phyloP scores from a whole-genome alignment of 2,113 vertebrate genomes.

The Apaloderma vittatum region DNA sequence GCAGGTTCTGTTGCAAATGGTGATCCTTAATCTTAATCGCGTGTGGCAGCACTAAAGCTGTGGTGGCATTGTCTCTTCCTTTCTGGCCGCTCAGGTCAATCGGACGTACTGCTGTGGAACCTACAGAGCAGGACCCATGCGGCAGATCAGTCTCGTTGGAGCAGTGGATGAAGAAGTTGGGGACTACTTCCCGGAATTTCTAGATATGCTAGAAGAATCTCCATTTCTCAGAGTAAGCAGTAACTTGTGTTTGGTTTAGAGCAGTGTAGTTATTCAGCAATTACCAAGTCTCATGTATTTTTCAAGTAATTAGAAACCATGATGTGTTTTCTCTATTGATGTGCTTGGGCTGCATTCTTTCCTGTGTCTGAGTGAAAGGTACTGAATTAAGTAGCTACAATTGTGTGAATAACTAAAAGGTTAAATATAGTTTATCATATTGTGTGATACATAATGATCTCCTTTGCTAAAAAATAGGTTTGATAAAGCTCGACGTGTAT shows the following conservation, averaged over 20 bases:
- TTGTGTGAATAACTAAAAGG: neutral
- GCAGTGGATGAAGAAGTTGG: conserved; percentile 98
- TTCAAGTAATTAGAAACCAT: neutral
- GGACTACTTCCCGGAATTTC: conserved; percentile 96
- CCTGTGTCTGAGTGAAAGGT: neutral
- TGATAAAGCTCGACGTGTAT: neutral
- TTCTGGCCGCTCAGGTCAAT: conserved; percentile 83
- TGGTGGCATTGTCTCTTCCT: neutral
- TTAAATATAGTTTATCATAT: neutral
- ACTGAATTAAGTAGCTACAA: neutral
- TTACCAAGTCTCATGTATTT: neutral
- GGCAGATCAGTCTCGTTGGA: conserved; percentile 97
- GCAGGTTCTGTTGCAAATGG: neutral
- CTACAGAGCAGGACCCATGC: conserved; percentile 95
- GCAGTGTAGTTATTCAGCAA: rapidly evolving
- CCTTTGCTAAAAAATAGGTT: neutral
- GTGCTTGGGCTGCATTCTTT: neutral
- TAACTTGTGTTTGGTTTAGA: neutral
- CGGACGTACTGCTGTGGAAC: conserved; percentile 97
- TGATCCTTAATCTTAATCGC: neutral
- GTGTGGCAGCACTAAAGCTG: neutral
- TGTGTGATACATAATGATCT: neutral
- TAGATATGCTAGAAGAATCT: conserved; percentile 98
- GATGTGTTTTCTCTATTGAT: neutral
- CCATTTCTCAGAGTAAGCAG: conserved; percentile 94